Evolutionary conservation across 2,113 vertebrate species (phyloP).

Genomic region (Salvelinus namaycush): DNA sequence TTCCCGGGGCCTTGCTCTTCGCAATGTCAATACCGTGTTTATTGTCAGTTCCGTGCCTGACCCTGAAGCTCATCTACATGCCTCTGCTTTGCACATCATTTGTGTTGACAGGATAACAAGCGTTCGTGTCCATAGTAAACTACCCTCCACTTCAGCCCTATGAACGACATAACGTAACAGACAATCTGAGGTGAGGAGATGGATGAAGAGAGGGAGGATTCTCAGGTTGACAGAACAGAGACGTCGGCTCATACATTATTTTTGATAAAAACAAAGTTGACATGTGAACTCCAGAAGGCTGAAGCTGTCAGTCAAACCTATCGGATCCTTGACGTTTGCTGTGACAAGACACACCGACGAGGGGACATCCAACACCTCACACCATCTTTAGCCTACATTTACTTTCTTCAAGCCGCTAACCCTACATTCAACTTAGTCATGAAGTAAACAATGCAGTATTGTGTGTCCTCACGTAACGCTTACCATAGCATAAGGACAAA

Average conservation of each 20-base stretch:
- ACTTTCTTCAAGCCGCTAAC: no score
- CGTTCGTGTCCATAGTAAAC: background rate
- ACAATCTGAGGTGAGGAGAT: background rate
- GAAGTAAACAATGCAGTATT: no score
- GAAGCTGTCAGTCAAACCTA: background rate
- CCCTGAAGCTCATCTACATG: background rate
- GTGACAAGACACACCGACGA: background rate
- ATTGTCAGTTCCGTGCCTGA: background rate
- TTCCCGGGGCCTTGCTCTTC: background rate
- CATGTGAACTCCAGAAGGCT: background rate
- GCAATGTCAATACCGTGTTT: background rate
- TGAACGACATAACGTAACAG: background rate
- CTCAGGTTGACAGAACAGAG: background rate
- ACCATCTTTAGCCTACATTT: background rate
- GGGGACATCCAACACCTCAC: background rate
- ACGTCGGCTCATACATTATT: background rate
- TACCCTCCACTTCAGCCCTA: background rate
- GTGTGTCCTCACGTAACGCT: constrained; percentile 2
- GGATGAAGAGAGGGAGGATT: background rate
- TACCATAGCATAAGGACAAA: constrained; percentile 32
- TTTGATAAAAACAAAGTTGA: background rate
- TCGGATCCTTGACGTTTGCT: background rate
- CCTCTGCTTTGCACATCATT: background rate
- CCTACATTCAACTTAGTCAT: no score
- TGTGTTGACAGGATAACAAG: constrained; percentile 9